Evolutionary conservation across 92 coral and sea anemone species (phyloP).

Genomic region (Zoanthus sansibaricus): DNA sequence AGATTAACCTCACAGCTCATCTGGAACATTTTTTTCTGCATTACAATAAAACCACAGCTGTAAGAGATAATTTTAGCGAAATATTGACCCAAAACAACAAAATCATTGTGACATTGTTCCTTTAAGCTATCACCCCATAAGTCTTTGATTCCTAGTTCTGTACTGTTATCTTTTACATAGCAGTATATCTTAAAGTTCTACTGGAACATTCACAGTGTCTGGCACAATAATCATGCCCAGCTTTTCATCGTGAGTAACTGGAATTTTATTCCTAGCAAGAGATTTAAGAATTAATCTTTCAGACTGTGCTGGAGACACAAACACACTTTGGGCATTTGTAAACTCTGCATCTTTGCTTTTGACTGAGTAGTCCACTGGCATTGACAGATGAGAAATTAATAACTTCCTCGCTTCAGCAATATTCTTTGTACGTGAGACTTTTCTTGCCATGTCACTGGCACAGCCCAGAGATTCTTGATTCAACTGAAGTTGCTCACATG

Average conservation of each 20-base stretch:
- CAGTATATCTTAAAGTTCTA: too few relatives aligned
- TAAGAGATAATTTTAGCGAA: too few relatives aligned
- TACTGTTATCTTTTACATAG: too few relatives aligned
- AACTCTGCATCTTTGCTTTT: slow-evolving; percentile 28
- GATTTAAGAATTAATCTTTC: slow-evolving; percentile 65
- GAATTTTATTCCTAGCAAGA: slow-evolving; percentile 60
- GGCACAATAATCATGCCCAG: slow-evolving; percentile 29
- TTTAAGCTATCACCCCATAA: too few relatives aligned
- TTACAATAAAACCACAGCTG: too few relatives aligned
- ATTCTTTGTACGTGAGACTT: slow-evolving; percentile 58
- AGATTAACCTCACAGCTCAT: too few relatives aligned
- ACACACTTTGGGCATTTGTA: slow-evolving; percentile 39
- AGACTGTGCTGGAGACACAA: slow-evolving; percentile 55
- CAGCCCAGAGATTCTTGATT: slow-evolving; percentile 57
- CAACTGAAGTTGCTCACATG: slow-evolving; percentile 71
- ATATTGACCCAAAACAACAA: too few relatives aligned
- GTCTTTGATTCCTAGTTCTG: too few relatives aligned
- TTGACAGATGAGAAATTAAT: slow-evolving; percentile 7
- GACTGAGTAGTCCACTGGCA: slow-evolving; percentile 3
- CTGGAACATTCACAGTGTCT: not conserved
- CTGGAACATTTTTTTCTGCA: too few relatives aligned
- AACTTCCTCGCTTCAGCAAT: slow-evolving; percentile 65
- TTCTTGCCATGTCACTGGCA: slow-evolving; percentile 66
- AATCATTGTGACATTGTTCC: too few relatives aligned
- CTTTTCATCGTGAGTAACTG: slow-evolving; percentile 75